Base-by-base conservation (phyloP, 2,888 invertebrate species). In the Ormyrus rosae region DNA sequence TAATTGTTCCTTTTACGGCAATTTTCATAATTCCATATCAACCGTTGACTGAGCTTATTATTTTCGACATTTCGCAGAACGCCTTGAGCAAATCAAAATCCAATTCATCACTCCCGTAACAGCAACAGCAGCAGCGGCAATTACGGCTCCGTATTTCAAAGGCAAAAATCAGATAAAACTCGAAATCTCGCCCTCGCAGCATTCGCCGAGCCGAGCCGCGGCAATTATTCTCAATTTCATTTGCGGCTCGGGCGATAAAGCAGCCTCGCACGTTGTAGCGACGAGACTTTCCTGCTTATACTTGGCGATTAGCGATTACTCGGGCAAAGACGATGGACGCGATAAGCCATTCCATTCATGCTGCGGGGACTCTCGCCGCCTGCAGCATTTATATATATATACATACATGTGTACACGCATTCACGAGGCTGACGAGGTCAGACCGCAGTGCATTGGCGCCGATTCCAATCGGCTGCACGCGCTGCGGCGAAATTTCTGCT, bases 401-500 rank as follows among this genome's bases (percentile, higher is more conserved):
- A 46, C n/a, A 13, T 7, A 11, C 10, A 9, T 11, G 9, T 11
- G 45, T 34, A 45, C 34, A 45, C 45, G 51, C 10, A 45, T 58
- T 51, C 34, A 60, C 51, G 34, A 34, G 34, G 34, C 34, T 34
- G 34, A n/a, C 34, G 64, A 68, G 73, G 56, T 68, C 63, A 61
- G 53, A 74, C 64, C 50, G 79, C 73, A 64, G 50, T 69, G 13
- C 68, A 63, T 56, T 69, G 70, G 73, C 58, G 19, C 74, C 73
- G 69, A 79, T 73, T 69, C 63, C 73, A 74, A 74, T 79, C 34
- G 64, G 11, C 69, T 6, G 51, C 56, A 53, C 68, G 80, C 80
- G 69, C 67, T 48, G 65, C 51, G 7, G 8, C 56, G 56, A 56
- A 56, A 56, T n/a, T 56, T 56, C 11, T n/a, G 56, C 34, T 34